Conservation (phyloP, 2,888 invertebrate species). For the Drosophila macrothrix region DNA sequence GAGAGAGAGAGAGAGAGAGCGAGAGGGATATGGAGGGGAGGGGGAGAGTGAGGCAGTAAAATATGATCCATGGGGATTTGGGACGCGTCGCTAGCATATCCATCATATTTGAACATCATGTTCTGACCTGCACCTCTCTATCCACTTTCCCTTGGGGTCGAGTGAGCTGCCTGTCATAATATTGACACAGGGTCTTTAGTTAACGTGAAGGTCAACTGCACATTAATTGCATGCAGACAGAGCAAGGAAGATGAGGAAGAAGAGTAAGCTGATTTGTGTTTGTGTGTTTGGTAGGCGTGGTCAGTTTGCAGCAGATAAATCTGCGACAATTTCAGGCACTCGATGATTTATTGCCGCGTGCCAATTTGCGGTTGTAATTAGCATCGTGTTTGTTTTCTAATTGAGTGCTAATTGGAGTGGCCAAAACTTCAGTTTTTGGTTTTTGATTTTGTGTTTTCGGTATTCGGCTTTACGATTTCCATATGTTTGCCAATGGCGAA, state of each 20-base stretch:
- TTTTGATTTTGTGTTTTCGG: conserved; percentile 15
- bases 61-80: conserved; percentile 59
- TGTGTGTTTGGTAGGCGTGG: conserved; percentile 21
- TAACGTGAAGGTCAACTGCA: conserved; percentile 73
- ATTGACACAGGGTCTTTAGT: conserved; percentile 73
- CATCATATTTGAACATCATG: conserved; percentile 53
- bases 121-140: not conserved
- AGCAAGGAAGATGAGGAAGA: not conserved
- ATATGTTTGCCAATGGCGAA: conserved; percentile 42
- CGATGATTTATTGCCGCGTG: conserved; percentile 31
- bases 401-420: conserved; percentile 72
- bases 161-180: conserved; percentile 66
- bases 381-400: conserved; percentile 73
- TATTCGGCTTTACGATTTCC: conserved; percentile 23
- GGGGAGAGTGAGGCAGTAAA: conserved; percentile 14
- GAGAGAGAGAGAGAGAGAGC: not conserved
- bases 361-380: conserved; percentile 64
- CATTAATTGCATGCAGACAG: conserved; percentile 64
- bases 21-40: no score
- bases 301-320: conserved; percentile 49
- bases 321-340: conserved; percentile 57
- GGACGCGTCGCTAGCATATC: conserved; percentile 38
- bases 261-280: not conserved
- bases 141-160: conserved; percentile 2
- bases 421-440: conserved; percentile 22